Evolutionary conservation across 2,113 vertebrate species (phyloP), one percentile per base, ranked within the genome.

Genomic region (Cottus gobio): DNA sequence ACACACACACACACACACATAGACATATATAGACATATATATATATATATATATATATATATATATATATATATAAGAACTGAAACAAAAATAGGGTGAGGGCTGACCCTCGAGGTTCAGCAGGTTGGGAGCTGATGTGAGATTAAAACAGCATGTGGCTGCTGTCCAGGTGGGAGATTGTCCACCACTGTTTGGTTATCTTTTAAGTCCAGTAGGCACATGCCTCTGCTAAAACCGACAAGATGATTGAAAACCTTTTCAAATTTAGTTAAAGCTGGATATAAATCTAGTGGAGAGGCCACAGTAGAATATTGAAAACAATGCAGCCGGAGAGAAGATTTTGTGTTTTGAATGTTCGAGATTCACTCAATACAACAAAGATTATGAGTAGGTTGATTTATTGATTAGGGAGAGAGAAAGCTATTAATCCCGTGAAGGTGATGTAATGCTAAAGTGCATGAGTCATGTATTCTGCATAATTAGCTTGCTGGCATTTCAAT

Each of bases 121-220:
- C 60, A n/a, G 18, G 54, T 46, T 50, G 26, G 62, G 30, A 60
- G 74, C 42, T 61, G 85, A 75, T 52, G 64, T 63, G 20, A 67
- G 77, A 87, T 93, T 84, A 90, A 83, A 84, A 39, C 20, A 56
- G 48, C 50, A 34, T 64, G 52, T 31, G 58, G 79, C 77, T 83
- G 66, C 72, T 15, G 57, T 75, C 57, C 80, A 54, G 62, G 76
- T 77, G 71, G 58, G n/a, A 74, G 60, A 36, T 83, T 73, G 80
- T 58, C 22, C 15, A 28, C 13, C 11, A 11, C n/a, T 54, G 28
- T 63, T 44, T 69, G 2, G 2, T 31, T 46, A 69, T 77, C 68
- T 80, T 67, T 78, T 75, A 83, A 85, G 13, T 52, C 64, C 48
- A 70, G 28, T 44, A 31, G 24, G 66, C 26, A 81, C 71, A 76